Evolutionary conservation across 2,888 invertebrate genomes (phyloP).

Genomic region (Dryococelus australis): DNA sequence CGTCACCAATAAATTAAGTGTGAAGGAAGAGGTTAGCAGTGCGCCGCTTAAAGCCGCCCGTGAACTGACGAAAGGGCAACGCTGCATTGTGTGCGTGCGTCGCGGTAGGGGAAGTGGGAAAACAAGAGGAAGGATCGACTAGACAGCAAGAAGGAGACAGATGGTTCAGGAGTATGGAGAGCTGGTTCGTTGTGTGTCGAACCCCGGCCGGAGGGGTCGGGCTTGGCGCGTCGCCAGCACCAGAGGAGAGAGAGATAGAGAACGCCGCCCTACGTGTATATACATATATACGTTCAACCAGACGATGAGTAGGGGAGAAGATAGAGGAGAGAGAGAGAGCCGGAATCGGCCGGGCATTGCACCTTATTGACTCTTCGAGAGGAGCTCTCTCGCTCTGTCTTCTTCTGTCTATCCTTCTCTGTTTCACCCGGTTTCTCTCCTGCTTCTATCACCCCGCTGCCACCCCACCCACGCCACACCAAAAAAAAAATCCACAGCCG

Average conservation of each 20-base stretch:
- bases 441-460: neutral
- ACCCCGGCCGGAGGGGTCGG: neutral
- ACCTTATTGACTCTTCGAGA: neutral
- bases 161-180: neutral
- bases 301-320: neutral
- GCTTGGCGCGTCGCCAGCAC: neutral
- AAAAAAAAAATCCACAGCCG: neutral
- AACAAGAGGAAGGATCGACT: constrained; percentile 9
- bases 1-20: constrained; percentile 3
- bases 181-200: neutral
- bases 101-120: neutral
- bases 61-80: constrained; percentile 16
- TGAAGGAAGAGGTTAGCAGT: neutral
- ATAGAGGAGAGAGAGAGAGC: neutral
- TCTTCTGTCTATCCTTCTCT: neutral
- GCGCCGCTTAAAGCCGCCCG: neutral
- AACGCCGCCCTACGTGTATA: too few relatives aligned
- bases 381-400: neutral
- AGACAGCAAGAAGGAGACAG: neutral
- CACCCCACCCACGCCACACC: too few relatives aligned
- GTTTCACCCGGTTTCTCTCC: neutral
- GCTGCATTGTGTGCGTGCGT: neutral
- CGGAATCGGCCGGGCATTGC: constrained; percentile 10
- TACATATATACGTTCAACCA: neutral
- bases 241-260: neutral